Conservation (phyloP, 2,888 invertebrate genomes). For the Alcis repandata region DNA sequence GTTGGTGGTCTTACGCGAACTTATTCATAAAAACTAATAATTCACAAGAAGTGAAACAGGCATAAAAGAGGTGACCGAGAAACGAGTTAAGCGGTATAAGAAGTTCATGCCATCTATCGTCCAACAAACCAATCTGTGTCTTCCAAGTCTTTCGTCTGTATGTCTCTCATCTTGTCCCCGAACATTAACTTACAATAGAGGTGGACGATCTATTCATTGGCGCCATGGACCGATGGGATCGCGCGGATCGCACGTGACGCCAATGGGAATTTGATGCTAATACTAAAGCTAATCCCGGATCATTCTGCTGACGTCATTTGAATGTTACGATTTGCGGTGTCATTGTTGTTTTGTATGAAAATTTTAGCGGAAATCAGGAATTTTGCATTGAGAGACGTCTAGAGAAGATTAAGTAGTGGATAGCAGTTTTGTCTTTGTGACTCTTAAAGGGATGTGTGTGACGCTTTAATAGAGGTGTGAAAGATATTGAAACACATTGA, state of each 20-base stretch:
- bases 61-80: no score
- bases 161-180: conserved; percentile 65
- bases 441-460: no score
- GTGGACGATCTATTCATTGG: conserved; percentile 86
- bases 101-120: no score
- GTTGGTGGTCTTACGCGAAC: no score
- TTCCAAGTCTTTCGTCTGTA: conserved; percentile 34
- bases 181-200: conserved; percentile 86
- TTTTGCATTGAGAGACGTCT: not conserved
- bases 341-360: conserved; percentile 36
- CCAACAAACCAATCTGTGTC: no score
- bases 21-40: no score
- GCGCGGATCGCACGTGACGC: conserved; percentile 73
- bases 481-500: no score
- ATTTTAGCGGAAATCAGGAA: conserved; percentile 17
- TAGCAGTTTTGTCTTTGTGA: no score
- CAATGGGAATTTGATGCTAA: conserved; percentile 75
- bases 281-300: conserved; percentile 49
- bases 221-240: conserved; percentile 74
- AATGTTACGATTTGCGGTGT: conserved; percentile 37
- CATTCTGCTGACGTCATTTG: conserved; percentile 47
- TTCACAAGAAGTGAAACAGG: no score
- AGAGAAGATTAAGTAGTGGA: no score
- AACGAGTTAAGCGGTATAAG: no score
- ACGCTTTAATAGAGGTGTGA: no score